Conservation (phyloP, 2,888 invertebrate genomes). For the Isoperla grammatica region DNA sequence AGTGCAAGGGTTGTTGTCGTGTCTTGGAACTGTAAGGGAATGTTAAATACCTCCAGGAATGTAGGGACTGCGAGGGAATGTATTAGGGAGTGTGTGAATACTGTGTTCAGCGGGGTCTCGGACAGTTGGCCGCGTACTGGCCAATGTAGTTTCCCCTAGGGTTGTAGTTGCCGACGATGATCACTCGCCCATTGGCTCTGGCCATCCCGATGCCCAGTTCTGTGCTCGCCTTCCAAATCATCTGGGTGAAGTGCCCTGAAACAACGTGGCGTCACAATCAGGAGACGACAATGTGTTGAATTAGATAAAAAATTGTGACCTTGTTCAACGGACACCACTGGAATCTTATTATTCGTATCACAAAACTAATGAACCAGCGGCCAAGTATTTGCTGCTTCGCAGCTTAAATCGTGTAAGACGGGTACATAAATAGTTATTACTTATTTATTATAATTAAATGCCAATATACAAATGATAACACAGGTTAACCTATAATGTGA, state of each 20-base stretch:
- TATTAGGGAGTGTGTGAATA: not conserved
- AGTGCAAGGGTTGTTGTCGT: too few species aligned
- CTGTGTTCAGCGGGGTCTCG: constrained; percentile 34
- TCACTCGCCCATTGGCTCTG: constrained; percentile 46
- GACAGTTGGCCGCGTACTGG: constrained; percentile 46
- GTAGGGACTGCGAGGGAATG: too few species aligned
- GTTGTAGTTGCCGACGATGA: constrained; percentile 58
- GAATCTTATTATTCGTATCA: too few species aligned
- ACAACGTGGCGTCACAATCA: not conserved
- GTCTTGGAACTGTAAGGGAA: too few species aligned
- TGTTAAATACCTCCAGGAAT: too few species aligned
- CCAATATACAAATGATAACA: too few species aligned
- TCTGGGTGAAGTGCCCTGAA: constrained; percentile 48
- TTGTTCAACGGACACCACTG: too few species aligned
- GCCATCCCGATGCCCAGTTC: constrained; percentile 49
- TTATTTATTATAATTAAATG: too few species aligned
- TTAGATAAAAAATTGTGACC: constrained; percentile 4
- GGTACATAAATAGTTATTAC: too few species aligned
- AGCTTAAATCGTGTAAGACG: not conserved
- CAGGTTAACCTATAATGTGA: too few species aligned
- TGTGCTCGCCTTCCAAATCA: constrained; percentile 49
- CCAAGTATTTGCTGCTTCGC: too few species aligned
- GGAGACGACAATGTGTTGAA: not conserved
- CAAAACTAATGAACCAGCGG: too few species aligned
- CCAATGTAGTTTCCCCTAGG: constrained; percentile 56